Evolutionary conservation across 2,888 invertebrate genomes (phyloP).

Genomic region (Chrysina gloriosa): DNA sequence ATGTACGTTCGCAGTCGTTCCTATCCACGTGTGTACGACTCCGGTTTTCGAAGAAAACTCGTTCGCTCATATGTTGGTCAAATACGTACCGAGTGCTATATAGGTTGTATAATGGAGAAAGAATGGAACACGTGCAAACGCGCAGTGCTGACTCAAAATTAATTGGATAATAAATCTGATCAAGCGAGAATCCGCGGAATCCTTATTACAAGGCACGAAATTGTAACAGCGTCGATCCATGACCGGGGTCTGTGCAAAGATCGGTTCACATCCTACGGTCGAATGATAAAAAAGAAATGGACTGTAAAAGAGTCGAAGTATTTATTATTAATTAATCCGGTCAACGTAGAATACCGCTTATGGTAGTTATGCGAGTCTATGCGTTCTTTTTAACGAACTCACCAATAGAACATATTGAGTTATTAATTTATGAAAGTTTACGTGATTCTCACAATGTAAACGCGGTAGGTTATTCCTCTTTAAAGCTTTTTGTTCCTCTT

Average conservation of each 20-base stretch:
- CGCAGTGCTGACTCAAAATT: slow-evolving; percentile 41
- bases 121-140: slow-evolving; percentile 28
- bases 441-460: too few relatives aligned
- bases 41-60: neutral
- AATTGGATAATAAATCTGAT: slow-evolving; percentile 50
- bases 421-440: neutral
- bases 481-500: too few relatives aligned
- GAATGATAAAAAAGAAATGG: slow-evolving; percentile 16
- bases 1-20: neutral
- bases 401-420: neutral
- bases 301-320: slow-evolving; percentile 20
- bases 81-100: neutral
- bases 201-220: slow-evolving; percentile 36
- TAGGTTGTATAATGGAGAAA: slow-evolving; percentile 15
- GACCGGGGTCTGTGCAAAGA: slow-evolving; percentile 1
- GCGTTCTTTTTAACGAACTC: slow-evolving; percentile 3
- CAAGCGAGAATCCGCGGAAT: slow-evolving; percentile 45
- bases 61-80: neutral
- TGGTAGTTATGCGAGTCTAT: neutral
- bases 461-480: too few relatives aligned
- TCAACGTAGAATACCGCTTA: neutral
- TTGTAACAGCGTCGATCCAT: slow-evolving; percentile 33
- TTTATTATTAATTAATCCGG: slow-evolving; percentile 27
- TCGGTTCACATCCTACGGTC: neutral
- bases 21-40: neutral